Conservation (phyloP, 2,888 invertebrate genomes). For the Blastobasis lacticolella region DNA sequence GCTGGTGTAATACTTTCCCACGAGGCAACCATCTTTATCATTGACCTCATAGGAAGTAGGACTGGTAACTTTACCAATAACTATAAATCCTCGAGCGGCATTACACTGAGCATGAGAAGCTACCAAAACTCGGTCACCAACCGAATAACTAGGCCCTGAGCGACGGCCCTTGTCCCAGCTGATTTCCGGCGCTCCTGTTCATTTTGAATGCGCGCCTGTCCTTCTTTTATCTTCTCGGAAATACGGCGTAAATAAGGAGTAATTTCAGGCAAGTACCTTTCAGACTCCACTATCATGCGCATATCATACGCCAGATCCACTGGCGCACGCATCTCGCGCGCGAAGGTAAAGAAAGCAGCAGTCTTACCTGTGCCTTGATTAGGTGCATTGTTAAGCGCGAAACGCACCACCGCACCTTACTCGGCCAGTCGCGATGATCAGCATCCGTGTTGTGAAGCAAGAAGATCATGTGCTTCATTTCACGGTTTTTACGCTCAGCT, state of each 20-base stretch:
- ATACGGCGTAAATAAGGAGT: not conserved
- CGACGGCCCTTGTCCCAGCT: not conserved
- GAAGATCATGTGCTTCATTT: not conserved
- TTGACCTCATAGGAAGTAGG: constrained; percentile 4
- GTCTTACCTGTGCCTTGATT: not conserved
- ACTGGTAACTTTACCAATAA: not conserved
- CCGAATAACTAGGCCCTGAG: not conserved
- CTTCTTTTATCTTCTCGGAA: not conserved
- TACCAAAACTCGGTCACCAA: constrained; percentile 4
- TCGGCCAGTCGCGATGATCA: not conserved
- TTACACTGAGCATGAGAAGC: constrained; percentile 3
- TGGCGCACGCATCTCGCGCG: not conserved
- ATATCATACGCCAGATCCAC: not conserved
- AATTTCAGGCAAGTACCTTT: not conserved
- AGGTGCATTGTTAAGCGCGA: not conserved
- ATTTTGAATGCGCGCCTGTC: not conserved
- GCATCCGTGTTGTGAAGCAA: not conserved
- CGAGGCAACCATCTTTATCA: not conserved
- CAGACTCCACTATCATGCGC: not conserved
- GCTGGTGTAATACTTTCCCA: constrained; percentile 6
- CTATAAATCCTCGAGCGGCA: constrained; percentile 5
- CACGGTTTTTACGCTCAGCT: not conserved
- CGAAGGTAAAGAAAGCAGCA: not conserved
- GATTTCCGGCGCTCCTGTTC: not conserved
- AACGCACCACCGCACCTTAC: not conserved